Base-by-base conservation (phyloP, 1,140 invertebrate species). In the Belonocnema kinseyi region DNA sequence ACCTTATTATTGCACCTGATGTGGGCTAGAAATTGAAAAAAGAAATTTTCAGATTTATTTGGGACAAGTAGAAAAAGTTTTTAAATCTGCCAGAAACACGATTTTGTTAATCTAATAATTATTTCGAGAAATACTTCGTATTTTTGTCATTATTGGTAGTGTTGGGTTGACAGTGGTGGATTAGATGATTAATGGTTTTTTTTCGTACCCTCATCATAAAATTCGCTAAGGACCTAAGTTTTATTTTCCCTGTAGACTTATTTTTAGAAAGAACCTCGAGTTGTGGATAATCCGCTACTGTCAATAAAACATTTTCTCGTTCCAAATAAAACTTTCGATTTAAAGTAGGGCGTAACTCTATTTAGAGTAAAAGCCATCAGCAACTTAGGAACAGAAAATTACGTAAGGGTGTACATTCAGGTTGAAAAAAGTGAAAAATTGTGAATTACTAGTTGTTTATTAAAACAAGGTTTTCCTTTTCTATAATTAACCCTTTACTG, bases 321-420 rank as follows among this genome's bases (percentile, higher is more conserved):
- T 66, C 16, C 33, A 66, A 40, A 46, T 66, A 40, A 66, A 66
- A 66, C 61, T 66, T 66, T 40, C 61, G 33, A 66, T 66, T 66
- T 40, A 16, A 66, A 33, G 61, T 40, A 33, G 61, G 40, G 10
- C 40, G 7, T 46, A 46, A 46, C 4, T 46, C 40, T 46, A 46
- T 46, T 10, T 46, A 46, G 40, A 46, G 40, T 46, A 10, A 46
- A 46, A 46, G 40, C 5, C 1, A 46, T 46, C 7, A 10, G 40
- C 40, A 10, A 46, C 40, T 46, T 11, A 11, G 7, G 40, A 46
- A 46, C 40, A 46, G 40, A 46, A 46, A 46, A 46, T 8, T 11
- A n/a, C 33, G 16, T 40, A 46, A 66, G 61, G 61, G 61, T 66
- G 61, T 66, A 5, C 19, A 54, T 54, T 19, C 16, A 54, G 2